Evolutionary conservation across 2,113 vertebrate species (phyloP).

Genomic region (Ailurus styani): DNA sequence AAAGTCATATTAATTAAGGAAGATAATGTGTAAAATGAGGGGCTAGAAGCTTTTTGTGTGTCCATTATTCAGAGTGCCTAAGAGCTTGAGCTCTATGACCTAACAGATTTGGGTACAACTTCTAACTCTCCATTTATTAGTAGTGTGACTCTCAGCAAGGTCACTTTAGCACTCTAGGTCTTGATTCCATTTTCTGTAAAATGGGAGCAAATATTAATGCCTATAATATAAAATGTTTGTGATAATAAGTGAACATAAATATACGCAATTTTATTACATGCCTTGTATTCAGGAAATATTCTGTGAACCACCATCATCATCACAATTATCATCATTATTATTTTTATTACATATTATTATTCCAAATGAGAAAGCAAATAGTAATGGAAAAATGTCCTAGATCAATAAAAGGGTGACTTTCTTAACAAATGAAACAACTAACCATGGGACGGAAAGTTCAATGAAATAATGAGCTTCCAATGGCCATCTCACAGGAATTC

Average conservation of each 20-base stretch:
- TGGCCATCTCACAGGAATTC: constrained; percentile 46
- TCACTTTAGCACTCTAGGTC: not conserved
- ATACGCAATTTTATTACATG: not conserved
- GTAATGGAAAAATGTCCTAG: not conserved
- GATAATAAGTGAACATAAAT: not conserved
- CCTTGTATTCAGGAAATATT: not conserved
- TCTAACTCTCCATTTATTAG: not conserved
- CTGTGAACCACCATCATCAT: not conserved
- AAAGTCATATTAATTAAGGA: not conserved
- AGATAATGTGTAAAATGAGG: not conserved
- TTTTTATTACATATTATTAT: not conserved
- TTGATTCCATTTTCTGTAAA: not conserved
- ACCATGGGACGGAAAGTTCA: constrained; percentile 27
- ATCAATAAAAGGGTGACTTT: constrained; percentile 35
- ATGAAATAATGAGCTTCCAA: constrained; percentile 65
- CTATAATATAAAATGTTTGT: not conserved
- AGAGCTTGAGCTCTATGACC: not conserved
- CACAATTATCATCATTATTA: not conserved
- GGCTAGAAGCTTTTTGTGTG: not conserved
- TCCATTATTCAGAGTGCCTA: accelerated
- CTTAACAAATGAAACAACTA: constrained; percentile 42
- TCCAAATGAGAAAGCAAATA: not conserved
- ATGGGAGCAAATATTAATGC: not conserved
- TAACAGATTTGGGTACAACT: not conserved
- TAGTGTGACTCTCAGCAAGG: not conserved